phyloP scores from a whole-genome alignment of 2,888 invertebrate genomes.

The Lepidocyrtoides sp. region DNA sequence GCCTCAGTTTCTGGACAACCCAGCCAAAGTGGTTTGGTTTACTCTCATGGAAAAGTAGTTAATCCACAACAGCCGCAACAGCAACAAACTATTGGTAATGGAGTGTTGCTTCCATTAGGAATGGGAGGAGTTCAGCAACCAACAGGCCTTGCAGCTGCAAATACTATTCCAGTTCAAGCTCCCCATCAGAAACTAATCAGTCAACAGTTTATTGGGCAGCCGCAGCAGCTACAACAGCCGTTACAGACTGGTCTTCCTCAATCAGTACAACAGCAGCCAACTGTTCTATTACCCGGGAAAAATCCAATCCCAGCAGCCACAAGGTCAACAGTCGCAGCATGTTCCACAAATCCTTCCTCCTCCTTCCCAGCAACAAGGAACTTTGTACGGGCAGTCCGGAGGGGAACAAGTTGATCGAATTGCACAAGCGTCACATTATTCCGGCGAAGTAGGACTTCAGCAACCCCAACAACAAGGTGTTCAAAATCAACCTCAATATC shows the following conservation, averaged over 20 bases:
- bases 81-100: constrained; percentile 50
- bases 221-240: background rate
- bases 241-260: background rate
- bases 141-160: background rate
- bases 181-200: constrained; percentile 40
- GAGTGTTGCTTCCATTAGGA: constrained; percentile 64
- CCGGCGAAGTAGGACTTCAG: constrained; percentile 31
- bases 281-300: background rate
- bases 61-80: constrained; percentile 37
- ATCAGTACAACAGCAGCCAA: constrained; percentile 45
- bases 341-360: constrained; percentile 42
- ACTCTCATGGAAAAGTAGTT: constrained; percentile 50
- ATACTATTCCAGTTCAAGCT: background rate
- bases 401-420: constrained; percentile 45
- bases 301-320: constrained; percentile 26
- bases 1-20: constrained; percentile 25
- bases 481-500: constrained; percentile 20
- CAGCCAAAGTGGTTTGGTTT: constrained; percentile 43
- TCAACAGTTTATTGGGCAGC: constrained; percentile 28
- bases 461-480: constrained; percentile 29
- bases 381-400: constrained; percentile 40
- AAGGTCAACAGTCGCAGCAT: constrained; percentile 29
- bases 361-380: constrained; percentile 28
- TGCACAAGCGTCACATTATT: constrained; percentile 35
- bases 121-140: constrained; percentile 50